Base-by-base conservation (phyloP, 2,797 vertebrate genomes). In the Champsocephalus gunnari region DNA sequence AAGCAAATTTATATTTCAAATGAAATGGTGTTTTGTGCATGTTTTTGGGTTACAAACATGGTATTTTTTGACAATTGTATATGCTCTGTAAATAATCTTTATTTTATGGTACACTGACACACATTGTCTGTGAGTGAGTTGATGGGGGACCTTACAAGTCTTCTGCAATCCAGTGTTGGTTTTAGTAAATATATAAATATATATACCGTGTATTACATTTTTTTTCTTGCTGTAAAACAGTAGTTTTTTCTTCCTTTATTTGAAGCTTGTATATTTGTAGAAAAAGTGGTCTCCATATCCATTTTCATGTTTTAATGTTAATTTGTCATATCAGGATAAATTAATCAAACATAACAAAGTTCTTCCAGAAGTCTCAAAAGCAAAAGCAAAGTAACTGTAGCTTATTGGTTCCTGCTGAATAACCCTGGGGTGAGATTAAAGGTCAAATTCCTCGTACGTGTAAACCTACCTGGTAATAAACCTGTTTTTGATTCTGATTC, bases 61-160 rank as follows among this genome's bases (percentile, higher is more conserved):
- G 91, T 95, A 86, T 88, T 94, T 95, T 94, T 94, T 90, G 92
- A 94, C 91, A 87, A 75, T 85, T 95, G 94, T 96, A 96, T 91
- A 95, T 95, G 92, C 89, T 93, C 65, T 96, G 95, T 96, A 95
- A 94, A 96, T 96, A 95, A 78, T 92, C 84, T 73, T 87, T 92
- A 88, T 91, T 93, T 83, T 91, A 91, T 91, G 88, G 87, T 93
- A 92, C 89, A 92, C 83, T 88, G 79, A 82, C 87, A 76, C 77
- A 90, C 82, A 78, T 69, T 82, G 85, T 85, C 78, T 88, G 83
- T 81, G 73, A 79, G 73, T 56, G 83, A 83, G 75, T 83, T 85
- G 79, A 28, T 79, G 71, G 67, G 82, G 81, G 83, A 86, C 82
- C 75, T 87, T 76, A 49, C 73, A 86, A 75, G 77, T 85, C 80